These are phyloP conservation scores for Porites lobata DNA, from an alignment of 92 coral and sea anemone species.

Conservation along the genomic window DNA sequence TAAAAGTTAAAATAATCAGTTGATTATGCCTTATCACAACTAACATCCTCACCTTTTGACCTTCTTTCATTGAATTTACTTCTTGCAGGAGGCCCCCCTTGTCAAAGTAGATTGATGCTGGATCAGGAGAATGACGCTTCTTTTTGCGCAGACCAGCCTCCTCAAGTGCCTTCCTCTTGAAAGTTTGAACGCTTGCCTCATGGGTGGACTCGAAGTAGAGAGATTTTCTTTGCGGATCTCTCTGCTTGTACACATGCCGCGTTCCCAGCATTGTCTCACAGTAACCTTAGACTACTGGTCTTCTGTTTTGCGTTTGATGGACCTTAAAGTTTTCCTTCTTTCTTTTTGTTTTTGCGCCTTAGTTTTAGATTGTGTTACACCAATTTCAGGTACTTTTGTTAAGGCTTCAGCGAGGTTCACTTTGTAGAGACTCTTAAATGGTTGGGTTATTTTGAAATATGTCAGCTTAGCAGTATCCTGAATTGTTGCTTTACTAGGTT, in stretches of 20 bases:
- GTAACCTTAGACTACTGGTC: constrained; percentile 7
- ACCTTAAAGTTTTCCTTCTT: neutral
- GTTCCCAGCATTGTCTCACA: too few species aligned
- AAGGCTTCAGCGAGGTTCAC: constrained; percentile 1
- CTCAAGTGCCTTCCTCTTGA: too few species aligned
- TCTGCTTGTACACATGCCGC: too few species aligned
- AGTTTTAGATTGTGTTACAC: neutral
- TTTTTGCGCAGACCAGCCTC: neutral
- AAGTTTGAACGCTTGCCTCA: neutral
- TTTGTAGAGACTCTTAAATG: neutral
- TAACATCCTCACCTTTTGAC: neutral
- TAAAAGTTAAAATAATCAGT: neutral
- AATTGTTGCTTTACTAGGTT: neutral
- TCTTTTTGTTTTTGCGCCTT: constrained; percentile 6
- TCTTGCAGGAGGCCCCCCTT: neutral
- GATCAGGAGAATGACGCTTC: neutral
- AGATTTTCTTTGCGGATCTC: neutral
- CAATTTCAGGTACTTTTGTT: neutral
- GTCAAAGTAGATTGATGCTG: neutral
- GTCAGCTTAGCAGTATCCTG: neutral
- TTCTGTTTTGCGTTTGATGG: neutral
- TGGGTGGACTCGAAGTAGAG: neutral
- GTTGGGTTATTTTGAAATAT: neutral
- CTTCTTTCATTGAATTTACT: too few species aligned
- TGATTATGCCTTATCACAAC: neutral